Conservation (phyloP, 1,140 invertebrate genomes). For the Megathymus violae region DNA sequence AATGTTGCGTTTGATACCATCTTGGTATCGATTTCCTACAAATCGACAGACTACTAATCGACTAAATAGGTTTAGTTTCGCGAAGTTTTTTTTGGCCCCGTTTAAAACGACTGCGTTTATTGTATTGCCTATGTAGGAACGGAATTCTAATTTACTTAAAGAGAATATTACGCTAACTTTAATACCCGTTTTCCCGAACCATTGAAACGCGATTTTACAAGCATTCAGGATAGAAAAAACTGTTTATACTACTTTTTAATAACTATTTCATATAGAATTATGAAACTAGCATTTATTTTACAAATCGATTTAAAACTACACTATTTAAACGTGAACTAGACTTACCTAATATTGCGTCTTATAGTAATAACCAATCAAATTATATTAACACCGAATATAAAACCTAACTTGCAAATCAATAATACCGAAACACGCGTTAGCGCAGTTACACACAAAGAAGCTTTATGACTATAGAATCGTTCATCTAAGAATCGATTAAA, state of each 20-base stretch:
- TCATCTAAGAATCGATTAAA: constrained; percentile 48
- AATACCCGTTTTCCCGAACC: constrained; percentile 66
- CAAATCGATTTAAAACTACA: constrained; percentile 21
- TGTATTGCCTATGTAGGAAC: constrained; percentile 72
- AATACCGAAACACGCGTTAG: constrained; percentile 51
- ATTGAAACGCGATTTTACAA: constrained; percentile 35
- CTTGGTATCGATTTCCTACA: constrained; percentile 38
- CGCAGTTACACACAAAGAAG: constrained; percentile 67
- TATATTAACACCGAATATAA: constrained; percentile 34
- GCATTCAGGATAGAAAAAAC: constrained; percentile 12
- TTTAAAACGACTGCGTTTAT: constrained; percentile 29
- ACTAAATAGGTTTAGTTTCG: constrained; percentile 38
- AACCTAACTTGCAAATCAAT: constrained; percentile 61
- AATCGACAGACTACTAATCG: constrained; percentile 33
- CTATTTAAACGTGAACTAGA: constrained; percentile 22
- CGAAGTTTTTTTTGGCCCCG: constrained; percentile 54
- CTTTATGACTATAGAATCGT: constrained; percentile 52
- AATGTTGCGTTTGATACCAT: constrained; percentile 64
- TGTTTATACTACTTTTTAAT: constrained; percentile 19
- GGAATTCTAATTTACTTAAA: constrained; percentile 50
- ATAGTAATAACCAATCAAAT: constrained; percentile 49
- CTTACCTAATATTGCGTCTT: constrained; percentile 77
- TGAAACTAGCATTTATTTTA: too few species aligned
- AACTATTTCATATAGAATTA: too few species aligned
- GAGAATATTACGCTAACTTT: constrained; percentile 41